A percentile compares a stretch with the other conserved stretches of the same genome.
Conservation (phyloP, 2,888 invertebrate genomes). For the Hypolimnas misippus region DNA sequence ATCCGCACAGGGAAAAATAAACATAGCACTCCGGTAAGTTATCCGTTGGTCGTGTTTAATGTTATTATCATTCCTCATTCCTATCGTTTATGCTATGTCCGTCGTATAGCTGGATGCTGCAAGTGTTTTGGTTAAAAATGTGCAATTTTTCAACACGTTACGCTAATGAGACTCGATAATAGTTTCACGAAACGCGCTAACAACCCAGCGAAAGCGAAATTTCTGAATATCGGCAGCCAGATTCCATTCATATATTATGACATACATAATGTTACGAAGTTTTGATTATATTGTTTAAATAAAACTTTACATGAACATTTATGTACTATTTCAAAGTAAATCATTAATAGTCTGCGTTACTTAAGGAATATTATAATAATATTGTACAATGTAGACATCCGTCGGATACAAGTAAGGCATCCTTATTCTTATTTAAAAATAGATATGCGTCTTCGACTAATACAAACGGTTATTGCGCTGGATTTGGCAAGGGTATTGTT, state of each 20-base stretch:
- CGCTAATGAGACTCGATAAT: constrained; percentile 48
- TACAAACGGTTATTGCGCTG: constrained; percentile 13
- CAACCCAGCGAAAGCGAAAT: constrained; percentile 63
- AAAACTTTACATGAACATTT: background rate
- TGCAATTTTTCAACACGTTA: constrained; percentile 49
- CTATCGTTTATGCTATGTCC: constrained; percentile 23
- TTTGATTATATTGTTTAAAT: background rate
- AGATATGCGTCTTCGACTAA: constrained; percentile 18
- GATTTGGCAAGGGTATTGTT: constrained; percentile 11
- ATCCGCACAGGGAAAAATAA: constrained; percentile 71
- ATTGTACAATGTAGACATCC: constrained; percentile 4
- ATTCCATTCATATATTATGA: constrained; percentile 27
- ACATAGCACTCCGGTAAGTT: constrained; percentile 78
- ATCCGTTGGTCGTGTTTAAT: constrained; percentile 33
- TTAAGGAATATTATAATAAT: background rate
- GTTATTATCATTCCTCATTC: constrained; percentile 37
- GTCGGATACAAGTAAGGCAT: constrained; percentile 11
- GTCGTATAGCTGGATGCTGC: constrained; percentile 42
- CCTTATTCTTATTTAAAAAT: constrained; percentile 27
- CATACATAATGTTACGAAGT: background rate
- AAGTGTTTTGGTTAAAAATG: constrained; percentile 35
- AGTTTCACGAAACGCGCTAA: constrained; percentile 46
- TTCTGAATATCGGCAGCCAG: constrained; percentile 38
- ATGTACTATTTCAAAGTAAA: background rate
- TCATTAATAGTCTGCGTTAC: background rate